Evolutionary conservation across 2,113 vertebrate species (phyloP), one percentile per base, ranked within the genome.

Genomic region (Cyanoliseus patagonus): DNA sequence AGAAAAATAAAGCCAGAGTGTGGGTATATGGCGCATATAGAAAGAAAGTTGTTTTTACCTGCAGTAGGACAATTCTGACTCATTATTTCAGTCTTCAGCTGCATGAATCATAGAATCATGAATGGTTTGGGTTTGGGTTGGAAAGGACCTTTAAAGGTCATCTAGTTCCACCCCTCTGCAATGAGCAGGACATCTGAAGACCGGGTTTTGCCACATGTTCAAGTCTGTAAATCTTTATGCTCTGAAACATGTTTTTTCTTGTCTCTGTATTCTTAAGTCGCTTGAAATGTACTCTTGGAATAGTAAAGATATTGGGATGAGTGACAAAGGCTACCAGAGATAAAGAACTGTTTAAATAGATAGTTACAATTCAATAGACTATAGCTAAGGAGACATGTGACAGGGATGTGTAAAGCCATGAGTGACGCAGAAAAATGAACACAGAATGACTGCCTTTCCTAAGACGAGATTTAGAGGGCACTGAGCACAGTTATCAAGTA

Each of bases 141-240:
- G 85, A 83, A 80, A n/a, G 6, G 23, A 55, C 42, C n/a, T 77
- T 76, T 73, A 59, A 73, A 81, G 10, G 8, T 46, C 14, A 28
- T 23, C 14, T 84, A n/a, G 22, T 61, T 30, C 25, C 52, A 33
- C 5, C 13, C 13, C 23, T 18, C 31, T 78, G 59, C 78, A 90
- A n/a, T 25, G 35, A 94, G 31, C 27, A 67, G 25, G 61, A 39
- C 27, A 37, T 55, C 64, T 63, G 41, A 86, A 91, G 66, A 41
- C 10, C 6, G 18, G 2, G 4, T 51, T 90, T 85, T 73, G 52
- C 35, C 16, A 42, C 0, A 0, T 55, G 15, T 72, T 83, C 31
- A 76, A 63, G 31, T 33, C 59, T 64, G n/a, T 55, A 74, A 62
- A 74, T 41, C 30, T 44, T 70, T 70, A 62, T 91, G 53, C n/a